A percentile compares a stretch with the other conserved stretches of the same genome.
Evolutionary conservation across 2,888 invertebrate species (phyloP).

Genomic region (Drosophila subquinaria): DNA sequence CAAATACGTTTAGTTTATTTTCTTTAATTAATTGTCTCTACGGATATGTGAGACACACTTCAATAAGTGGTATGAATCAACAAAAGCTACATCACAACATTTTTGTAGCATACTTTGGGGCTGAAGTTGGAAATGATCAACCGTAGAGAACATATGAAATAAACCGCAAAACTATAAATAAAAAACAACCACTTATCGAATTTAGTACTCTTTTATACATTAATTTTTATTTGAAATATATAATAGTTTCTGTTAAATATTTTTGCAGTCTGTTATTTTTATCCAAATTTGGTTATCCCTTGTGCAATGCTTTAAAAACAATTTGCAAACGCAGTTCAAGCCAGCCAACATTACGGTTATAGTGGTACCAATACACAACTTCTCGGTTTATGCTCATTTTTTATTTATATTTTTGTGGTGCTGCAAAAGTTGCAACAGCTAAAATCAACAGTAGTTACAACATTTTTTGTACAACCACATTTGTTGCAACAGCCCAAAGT

Average conservation of each 20-base stretch:
- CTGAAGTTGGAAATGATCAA: not conserved
- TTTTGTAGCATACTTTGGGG: slow-evolving; percentile 6
- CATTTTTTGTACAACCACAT: slow-evolving; percentile 21
- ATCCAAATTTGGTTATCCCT: not conserved
- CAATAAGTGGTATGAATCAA: too few relatives aligned
- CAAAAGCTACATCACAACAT: too few relatives aligned
- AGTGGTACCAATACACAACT: slow-evolving; percentile 5
- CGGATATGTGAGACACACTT: too few relatives aligned
- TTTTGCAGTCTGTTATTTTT: not conserved
- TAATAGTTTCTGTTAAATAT: not conserved
- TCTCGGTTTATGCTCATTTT: slow-evolving; percentile 28
- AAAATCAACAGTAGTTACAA: slow-evolving; percentile 46
- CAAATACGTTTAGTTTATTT: too few relatives aligned
- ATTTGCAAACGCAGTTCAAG: slow-evolving; percentile 9
- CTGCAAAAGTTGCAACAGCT: slow-evolving; percentile 41
- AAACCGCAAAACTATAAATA: not conserved
- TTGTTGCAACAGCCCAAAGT: slow-evolving; percentile 37
- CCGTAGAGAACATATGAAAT: not conserved
- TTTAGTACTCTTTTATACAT: not conserved
- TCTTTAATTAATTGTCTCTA: too few relatives aligned
- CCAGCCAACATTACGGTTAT: slow-evolving; percentile 18
- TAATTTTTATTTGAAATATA: not conserved
- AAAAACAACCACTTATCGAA: not conserved
- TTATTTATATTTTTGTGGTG: slow-evolving; percentile 34
- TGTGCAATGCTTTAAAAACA: slow-evolving; percentile 3